phyloP scores from a whole-genome alignment of 2,888 invertebrate genomes.

The Mycalesis mineus region DNA sequence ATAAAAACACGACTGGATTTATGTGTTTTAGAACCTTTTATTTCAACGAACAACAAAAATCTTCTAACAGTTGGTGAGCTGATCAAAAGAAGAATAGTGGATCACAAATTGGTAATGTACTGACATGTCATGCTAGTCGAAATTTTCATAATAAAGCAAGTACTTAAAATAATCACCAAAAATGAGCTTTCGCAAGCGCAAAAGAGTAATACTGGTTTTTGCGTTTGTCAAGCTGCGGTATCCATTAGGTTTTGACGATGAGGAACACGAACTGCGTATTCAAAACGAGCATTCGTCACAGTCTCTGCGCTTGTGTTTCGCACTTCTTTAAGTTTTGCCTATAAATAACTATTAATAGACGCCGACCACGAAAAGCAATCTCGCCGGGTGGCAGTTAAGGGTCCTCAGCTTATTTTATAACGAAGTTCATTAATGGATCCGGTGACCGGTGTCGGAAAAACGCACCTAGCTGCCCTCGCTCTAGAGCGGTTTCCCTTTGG shows the following conservation, averaged over 20 bases:
- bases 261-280: not conserved
- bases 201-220: too few species aligned
- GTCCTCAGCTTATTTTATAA: conserved; percentile 71
- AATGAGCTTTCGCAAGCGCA: too few species aligned
- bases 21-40: too few species aligned
- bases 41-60: too few species aligned
- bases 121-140: too few species aligned
- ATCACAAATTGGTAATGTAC: too few species aligned
- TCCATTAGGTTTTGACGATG: not conserved
- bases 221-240: not conserved
- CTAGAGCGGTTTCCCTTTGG: conserved; percentile 46
- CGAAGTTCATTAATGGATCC: conserved; percentile 65
- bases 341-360: conserved; percentile 72
- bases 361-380: conserved; percentile 73
- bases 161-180: too few species aligned
- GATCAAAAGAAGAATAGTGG: too few species aligned
- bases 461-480: conserved; percentile 38
- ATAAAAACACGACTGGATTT: too few species aligned
- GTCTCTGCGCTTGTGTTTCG: conserved; percentile 15
- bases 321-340: conserved; percentile 58
- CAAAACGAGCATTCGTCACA: not conserved
- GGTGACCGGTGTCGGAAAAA: conserved; percentile 41
- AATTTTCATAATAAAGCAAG: too few species aligned
- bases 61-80: too few species aligned
- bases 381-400: conserved; percentile 68